Percentiles rank a stretch among this genome's conserved stretches.
Evolutionary conservation across 1,140 invertebrate genomes (phyloP).

Genomic region (Drosophila sp.): DNA sequence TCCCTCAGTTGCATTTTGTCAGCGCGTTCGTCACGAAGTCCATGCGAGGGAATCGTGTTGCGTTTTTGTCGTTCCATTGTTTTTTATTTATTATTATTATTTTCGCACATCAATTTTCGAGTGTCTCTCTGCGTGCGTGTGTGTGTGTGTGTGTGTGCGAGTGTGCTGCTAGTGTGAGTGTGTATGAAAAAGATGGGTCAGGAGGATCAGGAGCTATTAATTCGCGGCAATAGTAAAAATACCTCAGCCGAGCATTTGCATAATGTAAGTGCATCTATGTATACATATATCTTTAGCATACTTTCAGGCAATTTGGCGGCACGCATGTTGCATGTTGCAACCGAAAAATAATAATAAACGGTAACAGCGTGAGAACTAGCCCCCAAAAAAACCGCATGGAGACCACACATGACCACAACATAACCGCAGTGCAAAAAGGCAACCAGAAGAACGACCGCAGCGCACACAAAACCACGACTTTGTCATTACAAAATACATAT

Average conservation of each 20-base stretch:
- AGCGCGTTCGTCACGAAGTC: slow-evolving; percentile 70
- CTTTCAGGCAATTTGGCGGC: neutral
- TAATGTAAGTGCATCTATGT: slow-evolving; percentile 55
- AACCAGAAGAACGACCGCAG: neutral
- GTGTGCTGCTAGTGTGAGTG: neutral
- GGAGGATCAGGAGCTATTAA: slow-evolving; percentile 78
- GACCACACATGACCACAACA: slow-evolving; percentile 6
- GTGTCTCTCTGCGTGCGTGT: slow-evolving; percentile 7
- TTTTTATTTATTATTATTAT: slow-evolving; percentile 20
- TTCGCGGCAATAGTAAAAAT: slow-evolving; percentile 70
- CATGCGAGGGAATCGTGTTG: slow-evolving; percentile 10
- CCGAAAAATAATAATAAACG: neutral
- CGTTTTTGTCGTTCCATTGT: slow-evolving; percentile 18
- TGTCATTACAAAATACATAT: slow-evolving; percentile 4
- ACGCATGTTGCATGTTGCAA: neutral
- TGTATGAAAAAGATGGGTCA: slow-evolving; percentile 61
- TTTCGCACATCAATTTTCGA: neutral
- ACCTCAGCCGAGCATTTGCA: slow-evolving; percentile 73
- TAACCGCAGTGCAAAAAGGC: slow-evolving; percentile 23
- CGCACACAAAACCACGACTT: slow-evolving; percentile 4
- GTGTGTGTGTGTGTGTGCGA: slow-evolving; percentile 1
- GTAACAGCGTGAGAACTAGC: slow-evolving; percentile 59
- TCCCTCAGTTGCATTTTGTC: slow-evolving; percentile 73
- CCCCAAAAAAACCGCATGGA: slow-evolving; percentile 20
- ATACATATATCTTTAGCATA: neutral